phyloP scores from a whole-genome alignment of 2,888 invertebrate genomes.

The Apotomis capreana region DNA sequence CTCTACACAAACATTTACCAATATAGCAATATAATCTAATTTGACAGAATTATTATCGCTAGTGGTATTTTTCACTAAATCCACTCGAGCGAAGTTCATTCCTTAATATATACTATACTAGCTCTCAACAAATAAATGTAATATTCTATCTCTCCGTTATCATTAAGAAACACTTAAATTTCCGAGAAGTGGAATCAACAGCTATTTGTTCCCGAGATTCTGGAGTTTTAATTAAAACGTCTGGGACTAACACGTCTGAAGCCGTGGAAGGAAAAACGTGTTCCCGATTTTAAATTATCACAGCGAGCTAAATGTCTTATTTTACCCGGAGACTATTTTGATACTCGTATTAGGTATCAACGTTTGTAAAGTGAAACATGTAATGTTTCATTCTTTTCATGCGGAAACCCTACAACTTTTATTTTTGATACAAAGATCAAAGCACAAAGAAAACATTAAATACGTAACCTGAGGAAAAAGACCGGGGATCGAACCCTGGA shows the following conservation, averaged over 20 bases:
- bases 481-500: too few relatives aligned
- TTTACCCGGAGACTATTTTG: neutral
- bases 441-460: too few relatives aligned
- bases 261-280: slow-evolving; percentile 51
- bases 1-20: too few relatives aligned
- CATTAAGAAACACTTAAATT: slow-evolving; percentile 35
- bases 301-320: slow-evolving; percentile 4
- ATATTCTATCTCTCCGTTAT: slow-evolving; percentile 5
- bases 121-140: slow-evolving; percentile 1
- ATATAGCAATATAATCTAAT: neutral
- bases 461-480: too few relatives aligned
- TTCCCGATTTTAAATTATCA: slow-evolving; percentile 48
- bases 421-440: too few relatives aligned
- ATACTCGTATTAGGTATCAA: too few relatives aligned
- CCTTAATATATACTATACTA: neutral
- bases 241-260: slow-evolving; percentile 52
- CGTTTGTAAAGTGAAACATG: too few relatives aligned
- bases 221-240: slow-evolving; percentile 51
- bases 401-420: too few relatives aligned
- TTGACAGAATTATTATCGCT: neutral
- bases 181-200: slow-evolving; percentile 21
- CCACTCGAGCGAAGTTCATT: neutral
- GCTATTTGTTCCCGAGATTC: slow-evolving; percentile 32
- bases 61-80: neutral
- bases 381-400: too few relatives aligned